Base-by-base conservation (phyloP, 2,888 invertebrate species). In the Conchocele bisecta region DNA sequence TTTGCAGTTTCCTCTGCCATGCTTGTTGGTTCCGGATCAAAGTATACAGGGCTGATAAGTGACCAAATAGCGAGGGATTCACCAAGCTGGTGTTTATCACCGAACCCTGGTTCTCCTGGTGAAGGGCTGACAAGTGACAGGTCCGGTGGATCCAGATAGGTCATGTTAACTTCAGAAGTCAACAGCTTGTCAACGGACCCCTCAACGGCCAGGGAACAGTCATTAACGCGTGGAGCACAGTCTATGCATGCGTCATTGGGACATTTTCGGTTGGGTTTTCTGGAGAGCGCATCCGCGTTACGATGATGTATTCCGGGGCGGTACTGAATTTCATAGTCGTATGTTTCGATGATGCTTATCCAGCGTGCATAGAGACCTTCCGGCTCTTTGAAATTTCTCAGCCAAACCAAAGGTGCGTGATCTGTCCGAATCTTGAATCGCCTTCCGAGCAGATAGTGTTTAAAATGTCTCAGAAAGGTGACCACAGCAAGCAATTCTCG, bases 401-500 rank as follows among this genome's bases (percentile, higher is more conserved):
- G 37, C 71, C 71, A 71, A 9, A 50, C 31, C 0, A 72, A 37
- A 7, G 56, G 46, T 28, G 35, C 46, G 61, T 72, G 67, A 39
- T 72, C 67, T 3, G 67, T 61, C n/a, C 67, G n/a, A 1, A 72
- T 3, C 5, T 44, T 35, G 53, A 61, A 72, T 26, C 29, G 28
- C 28, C 50, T n/a, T 17, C 67, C 67, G 13, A 39, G 31, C 7
- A 74, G 44, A 48, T 65, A 70, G 29, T 64, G 50, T 20, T 48
- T 41, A 37, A 61, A 74, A 4, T 65, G 59, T 13, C 51, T 33
- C 1, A 58, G n/a, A 37, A 69, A 68, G 3, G 31, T 48, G 11
- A 73, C 61, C 17, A 63, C 69, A n/a, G 74, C 66, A n/a, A 68
- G 42, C 22, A 75, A 28, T 37, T 75, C 73, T 37, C 35, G 41